Base-by-base conservation (phyloP, 2,113 vertebrate species). In the Aspiorhynchus laticeps region DNA sequence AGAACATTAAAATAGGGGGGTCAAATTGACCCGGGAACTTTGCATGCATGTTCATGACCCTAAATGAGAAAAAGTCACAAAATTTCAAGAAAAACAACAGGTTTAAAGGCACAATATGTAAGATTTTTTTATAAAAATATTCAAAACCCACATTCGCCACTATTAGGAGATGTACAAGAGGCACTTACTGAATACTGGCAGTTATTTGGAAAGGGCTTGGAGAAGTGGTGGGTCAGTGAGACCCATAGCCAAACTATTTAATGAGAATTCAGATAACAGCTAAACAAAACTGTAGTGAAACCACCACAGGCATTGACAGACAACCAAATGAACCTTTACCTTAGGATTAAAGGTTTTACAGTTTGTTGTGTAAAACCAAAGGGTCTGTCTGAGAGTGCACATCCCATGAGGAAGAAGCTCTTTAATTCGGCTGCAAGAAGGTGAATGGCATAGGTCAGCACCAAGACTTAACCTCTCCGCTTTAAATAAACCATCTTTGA, bases 251-350 rank as follows among this genome's bases (percentile, higher is more conserved):
- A 93, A 92, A 88, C 53, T 11, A 81, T 91, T 92, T 92, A 92
- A 92, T 90, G 90, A 93, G 90, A 91, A 89, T 79, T 88, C 89
- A 91, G 92, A 92, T 91, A 90, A 91, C 90, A 91, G 82, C 28
- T 69, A 36, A 89, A 91, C 91, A 91, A 89, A 88, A 89, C 91
- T 90, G 90, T 92, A 74, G 69, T 26, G 2, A 46, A 75, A 28
- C n/a, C 33, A 73, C 41, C n/a, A 77, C 1, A 46, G 59, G 87
- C 71, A 36, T 91, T 86, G 74, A 92, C 90, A 89, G 78, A 87
- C 46, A 89, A 89, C 71, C 61, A 91, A 92, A 93, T 88, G 86
- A 91, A 87, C 79, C 86, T 88, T 86, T 93, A 93, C 92, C 93
- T 93, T 89, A 90, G 88, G 87, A 93, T 91, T 91, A 91, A 93